Evolutionary conservation across 2,888 invertebrate genomes (phyloP).

Genomic region (Leucoma salicis): DNA sequence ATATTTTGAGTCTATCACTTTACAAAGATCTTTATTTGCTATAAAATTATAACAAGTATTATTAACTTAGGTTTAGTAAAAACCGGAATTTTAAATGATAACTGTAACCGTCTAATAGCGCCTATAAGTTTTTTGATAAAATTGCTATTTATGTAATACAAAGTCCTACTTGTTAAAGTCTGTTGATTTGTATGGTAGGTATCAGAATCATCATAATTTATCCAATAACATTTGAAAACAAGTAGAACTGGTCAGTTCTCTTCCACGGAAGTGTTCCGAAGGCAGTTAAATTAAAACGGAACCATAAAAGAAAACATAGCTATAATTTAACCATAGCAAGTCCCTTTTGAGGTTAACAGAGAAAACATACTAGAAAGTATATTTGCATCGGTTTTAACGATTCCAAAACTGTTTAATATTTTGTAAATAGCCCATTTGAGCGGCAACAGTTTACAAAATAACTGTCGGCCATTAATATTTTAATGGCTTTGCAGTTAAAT

Average conservation of each 20-base stretch:
- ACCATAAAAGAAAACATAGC: slow-evolving; percentile 8
- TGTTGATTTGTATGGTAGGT: no score
- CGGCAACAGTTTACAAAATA: slow-evolving; percentile 52
- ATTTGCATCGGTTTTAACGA: slow-evolving; percentile 44
- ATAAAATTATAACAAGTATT: no score
- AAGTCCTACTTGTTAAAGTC: no score
- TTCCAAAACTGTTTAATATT: slow-evolving; percentile 54
- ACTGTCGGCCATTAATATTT: slow-evolving; percentile 42
- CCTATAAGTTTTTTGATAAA: no score
- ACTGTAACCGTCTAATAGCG: no score
- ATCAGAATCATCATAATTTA: no score
- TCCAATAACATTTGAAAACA: neutral
- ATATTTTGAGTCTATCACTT: no score
- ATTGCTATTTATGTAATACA: no score
- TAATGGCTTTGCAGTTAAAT: slow-evolving; percentile 44
- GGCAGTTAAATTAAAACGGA: slow-evolving; percentile 1
- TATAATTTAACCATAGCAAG: neutral
- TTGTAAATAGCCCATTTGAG: slow-evolving; percentile 59
- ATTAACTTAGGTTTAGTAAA: no score
- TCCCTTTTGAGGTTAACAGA: slow-evolving; percentile 9
- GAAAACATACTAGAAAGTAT: slow-evolving; percentile 27
- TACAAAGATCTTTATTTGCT: no score
- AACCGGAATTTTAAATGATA: no score
- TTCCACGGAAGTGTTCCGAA: neutral
- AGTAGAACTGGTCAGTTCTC: neutral